phyloP scores from a whole-genome alignment of 92 coral and sea anemone species.

The Meandrina meandrites region DNA sequence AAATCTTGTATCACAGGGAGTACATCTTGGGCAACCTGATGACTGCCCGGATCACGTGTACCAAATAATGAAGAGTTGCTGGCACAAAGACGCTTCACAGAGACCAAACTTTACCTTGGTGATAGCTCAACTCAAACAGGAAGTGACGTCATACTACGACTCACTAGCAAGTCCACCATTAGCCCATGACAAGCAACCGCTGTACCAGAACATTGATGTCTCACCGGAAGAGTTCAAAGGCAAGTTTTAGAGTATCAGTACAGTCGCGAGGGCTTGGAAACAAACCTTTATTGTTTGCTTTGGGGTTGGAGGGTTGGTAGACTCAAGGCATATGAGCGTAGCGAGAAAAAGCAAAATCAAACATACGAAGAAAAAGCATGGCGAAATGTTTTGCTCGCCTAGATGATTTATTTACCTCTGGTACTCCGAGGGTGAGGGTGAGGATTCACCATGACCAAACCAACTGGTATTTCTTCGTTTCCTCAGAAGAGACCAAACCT shows the following conservation, averaged over 20 bases:
- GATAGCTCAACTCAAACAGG: slow-evolving; percentile 70
- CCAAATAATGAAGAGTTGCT: slow-evolving; percentile 84
- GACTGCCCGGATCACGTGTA: slow-evolving; percentile 89
- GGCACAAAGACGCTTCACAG: slow-evolving; percentile 78
- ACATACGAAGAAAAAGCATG: no score
- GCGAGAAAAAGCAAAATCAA: no score
- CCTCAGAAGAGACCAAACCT: slow-evolving; percentile 1
- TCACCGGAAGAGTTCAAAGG: slow-evolving; percentile 2
- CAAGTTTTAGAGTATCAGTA: neutral
- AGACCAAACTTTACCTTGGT: slow-evolving; percentile 82
- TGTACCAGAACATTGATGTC: slow-evolving; percentile 27
- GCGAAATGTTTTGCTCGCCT: no score
- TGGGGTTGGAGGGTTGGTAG: no score
- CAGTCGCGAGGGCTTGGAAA: neutral
- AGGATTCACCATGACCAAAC: no score
- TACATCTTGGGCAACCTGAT: slow-evolving; percentile 88
- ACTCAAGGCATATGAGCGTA: neutral
- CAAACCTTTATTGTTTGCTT: no score
- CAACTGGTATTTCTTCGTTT: neutral
- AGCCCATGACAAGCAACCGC: slow-evolving; percentile 37
- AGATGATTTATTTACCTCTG: no score
- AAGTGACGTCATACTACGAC: slow-evolving; percentile 41
- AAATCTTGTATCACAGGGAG: slow-evolving; percentile 64
- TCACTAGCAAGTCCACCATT: neutral
- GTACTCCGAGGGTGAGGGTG: no score